Evolutionary conservation across 2,797 vertebrate genomes (phyloP), one percentile per base, ranked within the genome.

Genomic region (Cyprinella venusta): DNA sequence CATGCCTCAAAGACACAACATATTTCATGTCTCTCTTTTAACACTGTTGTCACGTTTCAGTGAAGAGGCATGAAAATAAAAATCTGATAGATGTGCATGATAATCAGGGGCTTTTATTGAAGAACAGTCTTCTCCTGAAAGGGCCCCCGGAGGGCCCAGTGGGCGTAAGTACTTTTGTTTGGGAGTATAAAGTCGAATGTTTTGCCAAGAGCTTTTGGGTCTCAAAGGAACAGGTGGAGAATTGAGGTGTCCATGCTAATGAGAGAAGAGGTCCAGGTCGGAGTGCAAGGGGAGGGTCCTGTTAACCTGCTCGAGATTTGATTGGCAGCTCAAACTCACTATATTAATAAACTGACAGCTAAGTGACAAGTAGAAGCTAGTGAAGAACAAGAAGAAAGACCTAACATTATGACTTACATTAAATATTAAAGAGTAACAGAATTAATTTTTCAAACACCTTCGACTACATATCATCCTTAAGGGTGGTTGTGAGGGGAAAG

Each of bases 401-500:
- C 79, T 85, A 87, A 90, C 89, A 86, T 48, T 79, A 84, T 90
- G 85, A 88, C 83, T 89, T 80, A 7, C 70, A 86, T 90, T 91
- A 91, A 94, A 92, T 90, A 93, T 92, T 92, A 86, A 92, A 82
- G 89, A 50, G 36, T 48, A 68, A 77, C 13, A 45, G 50, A 86
- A 91, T 93, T 5, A 69, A 91, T 87, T 86, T 92, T 93, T 92
- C 65, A 91, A 84, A 80, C 61, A 67, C 24, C 76, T 87, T 85
- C 75, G 79, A 79, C 78, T 24, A 59, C 42, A 42, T 67, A 40
- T 18, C 78, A 63, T 77, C 82, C 65, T 74, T 75, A 42, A 68
- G 64, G 84, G 77, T 30, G 8, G 8, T 16, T 65, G 42, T 79
- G 78, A 86, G 70, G 16, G 80, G 45, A 42, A 48, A 80, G 40